phyloP scores from a whole-genome alignment of 2,113 vertebrate species.

The Larimichthys polyactis region DNA sequence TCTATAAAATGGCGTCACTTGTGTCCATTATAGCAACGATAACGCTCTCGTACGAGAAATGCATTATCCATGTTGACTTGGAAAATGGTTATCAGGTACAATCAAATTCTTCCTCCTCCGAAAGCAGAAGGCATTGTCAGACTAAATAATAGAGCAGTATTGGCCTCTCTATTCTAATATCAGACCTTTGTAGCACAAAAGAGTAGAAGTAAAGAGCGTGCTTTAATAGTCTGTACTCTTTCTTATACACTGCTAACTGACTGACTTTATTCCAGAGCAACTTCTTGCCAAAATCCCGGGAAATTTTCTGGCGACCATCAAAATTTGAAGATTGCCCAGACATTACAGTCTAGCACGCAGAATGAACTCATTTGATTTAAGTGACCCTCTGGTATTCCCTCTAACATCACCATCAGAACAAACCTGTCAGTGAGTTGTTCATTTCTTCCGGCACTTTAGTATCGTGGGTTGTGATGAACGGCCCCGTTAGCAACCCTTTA shows the following conservation, averaged over 20 bases:
- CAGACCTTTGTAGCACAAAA: background rate
- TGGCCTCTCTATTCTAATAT: background rate
- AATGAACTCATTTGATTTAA: constrained; percentile 8
- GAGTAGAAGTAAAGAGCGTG: background rate
- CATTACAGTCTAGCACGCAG: background rate
- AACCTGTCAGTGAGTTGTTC: background rate
- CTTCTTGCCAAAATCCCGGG: too few relatives aligned
- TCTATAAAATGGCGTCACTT: background rate
- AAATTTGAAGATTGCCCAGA: background rate
- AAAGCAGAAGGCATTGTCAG: background rate
- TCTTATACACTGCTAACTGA: background rate
- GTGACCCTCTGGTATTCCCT: background rate
- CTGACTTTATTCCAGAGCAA: background rate
- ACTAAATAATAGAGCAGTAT: background rate
- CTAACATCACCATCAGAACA: background rate
- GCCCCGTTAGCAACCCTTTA: background rate
- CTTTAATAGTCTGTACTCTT: background rate
- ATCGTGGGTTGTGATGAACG: background rate
- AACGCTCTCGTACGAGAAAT: background rate
- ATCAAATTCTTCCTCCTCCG: too few relatives aligned
- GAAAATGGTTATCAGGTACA: background rate
- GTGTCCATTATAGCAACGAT: background rate
- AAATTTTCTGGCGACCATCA: background rate
- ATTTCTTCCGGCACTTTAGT: background rate
- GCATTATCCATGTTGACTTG: background rate